Evolutionary conservation across 2,888 invertebrate genomes (phyloP).

Genomic region (Xanthorhoe designata): DNA sequence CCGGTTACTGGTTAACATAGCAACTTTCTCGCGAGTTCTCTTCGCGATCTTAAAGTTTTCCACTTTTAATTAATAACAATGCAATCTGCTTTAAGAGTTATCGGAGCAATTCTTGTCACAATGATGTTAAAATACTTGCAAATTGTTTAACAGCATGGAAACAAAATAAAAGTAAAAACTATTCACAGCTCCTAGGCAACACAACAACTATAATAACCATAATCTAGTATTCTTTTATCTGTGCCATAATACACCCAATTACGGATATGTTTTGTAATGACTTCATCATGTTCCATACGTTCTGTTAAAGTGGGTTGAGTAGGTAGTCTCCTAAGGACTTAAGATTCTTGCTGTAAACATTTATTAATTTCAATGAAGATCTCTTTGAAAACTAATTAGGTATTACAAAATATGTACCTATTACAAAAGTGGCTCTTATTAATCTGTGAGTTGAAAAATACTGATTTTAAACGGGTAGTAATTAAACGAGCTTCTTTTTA

Average conservation of each 20-base stretch:
- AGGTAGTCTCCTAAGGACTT: too few species aligned
- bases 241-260: too few species aligned
- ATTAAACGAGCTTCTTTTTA: too few species aligned
- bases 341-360: too few species aligned
- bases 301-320: background rate
- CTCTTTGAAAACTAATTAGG: background rate
- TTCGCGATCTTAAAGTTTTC: constrained; percentile 58
- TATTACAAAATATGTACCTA: background rate
- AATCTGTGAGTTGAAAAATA: background rate
- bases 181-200: background rate
- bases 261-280: background rate
- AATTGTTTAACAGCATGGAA: constrained; percentile 11
- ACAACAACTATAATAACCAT: background rate
- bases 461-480: too few species aligned
- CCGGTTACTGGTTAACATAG: constrained; percentile 67
- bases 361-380: too few species aligned
- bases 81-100: constrained; percentile 4
- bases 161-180: background rate
- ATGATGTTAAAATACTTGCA: background rate
- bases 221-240: too few species aligned
- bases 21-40: constrained; percentile 72
- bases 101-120: background rate
- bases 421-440: background rate
- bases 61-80: constrained; percentile 42
- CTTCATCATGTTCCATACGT: background rate